Evolutionary conservation across 2,888 invertebrate species (phyloP), one percentile per base, ranked within the genome.

Genomic region (Pyrochroa serraticornis): DNA sequence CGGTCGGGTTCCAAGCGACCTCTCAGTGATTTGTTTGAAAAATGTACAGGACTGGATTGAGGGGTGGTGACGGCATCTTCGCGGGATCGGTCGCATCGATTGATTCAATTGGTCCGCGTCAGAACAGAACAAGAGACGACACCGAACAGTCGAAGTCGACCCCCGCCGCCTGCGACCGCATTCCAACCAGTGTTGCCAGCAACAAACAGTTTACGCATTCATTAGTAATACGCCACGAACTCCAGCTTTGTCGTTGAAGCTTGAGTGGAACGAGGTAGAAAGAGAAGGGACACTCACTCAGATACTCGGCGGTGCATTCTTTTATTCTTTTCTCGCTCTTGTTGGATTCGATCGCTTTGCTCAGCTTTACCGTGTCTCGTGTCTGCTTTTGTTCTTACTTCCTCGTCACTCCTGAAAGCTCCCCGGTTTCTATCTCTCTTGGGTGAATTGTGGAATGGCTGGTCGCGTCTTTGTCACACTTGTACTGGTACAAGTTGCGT

Each of bases 391-490:
- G 76, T 77, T 76, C 75, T 72, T 71, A 68, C 71, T 70, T 72
- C 73, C 69, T 72, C 70, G 70, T 74, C 72, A 63, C 72, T 69
- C 71, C 66, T 64, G 66, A 64, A 60, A 60, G 67, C 67, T 62
- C 63, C 55, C 60, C 63, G 47, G 51, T 53, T 36, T 10, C 53
- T 60, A 81, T 82, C 83, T 81, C 81, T 79, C 79, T 82, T 79
- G 78, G 77, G 80, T 78, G 75, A 77, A 80, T 82, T 81, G 77
- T 82, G 77, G 78, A 77, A 80, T 77, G 61, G 48, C 59, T 80
- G 80, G 77, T 78, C 81, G 82, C 81, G 80, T 82, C 82, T 82
- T 80, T 79, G 80, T 77, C 79, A 80, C 79, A 80, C 70, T 61
- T 58, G 58, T 55, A 58, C 62, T 66, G 67, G 65, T 67, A 67